Conservation (phyloP, 2,888 invertebrate species). For the Oeneis ivallda region DNA sequence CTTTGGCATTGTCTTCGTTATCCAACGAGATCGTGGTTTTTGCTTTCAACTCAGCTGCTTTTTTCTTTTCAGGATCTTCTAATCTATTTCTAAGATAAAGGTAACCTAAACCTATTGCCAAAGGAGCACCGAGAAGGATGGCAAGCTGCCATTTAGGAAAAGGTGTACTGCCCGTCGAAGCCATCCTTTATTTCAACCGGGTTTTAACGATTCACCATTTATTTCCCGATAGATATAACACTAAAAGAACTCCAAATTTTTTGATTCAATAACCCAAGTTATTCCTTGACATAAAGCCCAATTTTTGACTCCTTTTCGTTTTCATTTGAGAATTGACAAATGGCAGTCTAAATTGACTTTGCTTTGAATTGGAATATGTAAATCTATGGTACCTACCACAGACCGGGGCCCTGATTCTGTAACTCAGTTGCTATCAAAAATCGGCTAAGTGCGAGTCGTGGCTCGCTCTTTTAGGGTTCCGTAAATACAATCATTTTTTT, state of each 20-base stretch:
- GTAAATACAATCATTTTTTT: too few relatives aligned
- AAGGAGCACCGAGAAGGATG: conserved; percentile 90
- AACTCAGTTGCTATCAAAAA: too few relatives aligned
- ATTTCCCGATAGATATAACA: conserved; percentile 52
- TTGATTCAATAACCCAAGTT: conserved; percentile 55
- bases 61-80: conserved; percentile 79
- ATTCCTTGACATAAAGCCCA: conserved; percentile 50
- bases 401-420: too few relatives aligned
- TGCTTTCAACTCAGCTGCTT: conserved; percentile 73
- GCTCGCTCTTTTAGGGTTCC: too few relatives aligned
- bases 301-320: conserved; percentile 46
- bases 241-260: conserved; percentile 58
- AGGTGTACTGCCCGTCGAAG: conserved; percentile 80
- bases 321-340: conserved; percentile 37
- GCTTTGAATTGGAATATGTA: too few relatives aligned
- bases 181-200: conserved; percentile 58
- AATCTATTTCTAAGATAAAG: conserved; percentile 86
- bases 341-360: background rate
- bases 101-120: conserved; percentile 91
- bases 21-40: conserved; percentile 84
- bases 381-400: too few relatives aligned
- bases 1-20: conserved; percentile 74
- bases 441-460: too few relatives aligned
- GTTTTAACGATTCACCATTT: conserved; percentile 67
- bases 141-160: conserved; percentile 94